These are phyloP conservation scores for Magallana nippona DNA, from an alignment of 2,888 invertebrate species.

Conservation along the genomic window DNA sequence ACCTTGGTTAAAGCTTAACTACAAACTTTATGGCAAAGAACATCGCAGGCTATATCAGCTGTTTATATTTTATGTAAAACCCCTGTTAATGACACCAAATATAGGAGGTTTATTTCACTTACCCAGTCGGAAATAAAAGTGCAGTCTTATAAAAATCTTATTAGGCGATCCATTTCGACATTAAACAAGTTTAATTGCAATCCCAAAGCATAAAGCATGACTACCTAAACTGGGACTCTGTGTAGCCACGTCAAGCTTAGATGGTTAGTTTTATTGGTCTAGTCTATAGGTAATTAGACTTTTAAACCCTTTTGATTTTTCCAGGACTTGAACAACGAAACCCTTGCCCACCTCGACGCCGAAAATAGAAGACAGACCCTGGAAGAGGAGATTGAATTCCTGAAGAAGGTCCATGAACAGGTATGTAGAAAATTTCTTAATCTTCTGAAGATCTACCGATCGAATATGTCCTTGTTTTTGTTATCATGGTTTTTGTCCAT, in stretches of 20 bases:
- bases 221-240: not conserved
- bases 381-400: slow-evolving; percentile 81
- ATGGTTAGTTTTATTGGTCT: not conserved
- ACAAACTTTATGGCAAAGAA: not conserved
- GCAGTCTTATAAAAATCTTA: too few species aligned
- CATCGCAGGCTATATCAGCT: too few species aligned
- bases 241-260: too few species aligned
- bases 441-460: too few species aligned
- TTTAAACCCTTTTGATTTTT: not conserved
- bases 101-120: too few species aligned
- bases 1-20: not conserved
- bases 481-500: too few species aligned
- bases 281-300: not conserved
- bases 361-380: slow-evolving; percentile 81
- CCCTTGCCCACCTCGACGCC: slow-evolving; percentile 81
- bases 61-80: too few species aligned
- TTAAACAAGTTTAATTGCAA: not conserved
- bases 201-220: not conserved
- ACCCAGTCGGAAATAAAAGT: too few species aligned
- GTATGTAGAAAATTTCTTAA: too few species aligned
- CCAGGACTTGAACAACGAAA: slow-evolving; percentile 81
- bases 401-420: slow-evolving; percentile 81
- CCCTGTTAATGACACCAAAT: too few species aligned
- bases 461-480: too few species aligned
- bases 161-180: too few species aligned